Evolutionary conservation across 2,888 invertebrate genomes (phyloP).

Genomic region (Capitulum mitella): DNA sequence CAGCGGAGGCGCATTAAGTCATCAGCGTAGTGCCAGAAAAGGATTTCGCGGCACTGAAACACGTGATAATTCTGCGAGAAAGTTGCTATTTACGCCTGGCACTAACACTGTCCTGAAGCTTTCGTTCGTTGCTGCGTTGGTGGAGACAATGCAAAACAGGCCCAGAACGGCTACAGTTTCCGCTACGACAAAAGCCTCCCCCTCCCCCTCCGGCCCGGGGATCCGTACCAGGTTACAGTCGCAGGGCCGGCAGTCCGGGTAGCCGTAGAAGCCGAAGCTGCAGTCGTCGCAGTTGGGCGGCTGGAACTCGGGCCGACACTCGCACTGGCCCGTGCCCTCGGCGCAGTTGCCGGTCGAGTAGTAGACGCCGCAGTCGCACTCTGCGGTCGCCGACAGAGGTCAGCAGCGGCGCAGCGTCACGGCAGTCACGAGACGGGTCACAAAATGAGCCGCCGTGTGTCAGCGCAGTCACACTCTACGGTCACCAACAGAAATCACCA

Average conservation of each 20-base stretch:
- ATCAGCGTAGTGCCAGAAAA: too few species aligned
- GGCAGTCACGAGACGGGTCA: background rate
- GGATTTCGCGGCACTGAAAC: too few species aligned
- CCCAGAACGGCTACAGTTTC: background rate
- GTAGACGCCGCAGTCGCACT: slow-evolving; percentile 74
- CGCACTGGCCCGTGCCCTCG: slow-evolving; percentile 80
- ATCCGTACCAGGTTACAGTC: slow-evolving; percentile 56
- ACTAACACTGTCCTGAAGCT: too few species aligned
- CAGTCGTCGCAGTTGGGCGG: slow-evolving; percentile 75
- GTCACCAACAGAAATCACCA: background rate
- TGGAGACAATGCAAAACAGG: too few species aligned
- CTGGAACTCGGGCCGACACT: slow-evolving; percentile 73
- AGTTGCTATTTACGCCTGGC: too few species aligned
- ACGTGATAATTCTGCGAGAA: too few species aligned
- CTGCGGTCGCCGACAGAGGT: slow-evolving; percentile 49
- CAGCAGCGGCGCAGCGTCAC: background rate
- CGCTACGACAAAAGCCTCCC: background rate
- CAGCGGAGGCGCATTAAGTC: too few species aligned
- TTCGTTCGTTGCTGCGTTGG: too few species aligned
- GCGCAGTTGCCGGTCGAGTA: slow-evolving; percentile 91
- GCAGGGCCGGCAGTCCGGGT: slow-evolving; percentile 85
- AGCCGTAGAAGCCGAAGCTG: slow-evolving; percentile 76
- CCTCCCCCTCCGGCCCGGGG: too few species aligned
- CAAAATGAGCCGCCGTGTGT: too few species aligned
- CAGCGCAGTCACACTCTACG: background rate